A percentile compares a stretch with the other conserved stretches of the same genome.
phyloP scores from a whole-genome alignment of 2,797 vertebrate species.

The Gobionotothen gibberifrons region DNA sequence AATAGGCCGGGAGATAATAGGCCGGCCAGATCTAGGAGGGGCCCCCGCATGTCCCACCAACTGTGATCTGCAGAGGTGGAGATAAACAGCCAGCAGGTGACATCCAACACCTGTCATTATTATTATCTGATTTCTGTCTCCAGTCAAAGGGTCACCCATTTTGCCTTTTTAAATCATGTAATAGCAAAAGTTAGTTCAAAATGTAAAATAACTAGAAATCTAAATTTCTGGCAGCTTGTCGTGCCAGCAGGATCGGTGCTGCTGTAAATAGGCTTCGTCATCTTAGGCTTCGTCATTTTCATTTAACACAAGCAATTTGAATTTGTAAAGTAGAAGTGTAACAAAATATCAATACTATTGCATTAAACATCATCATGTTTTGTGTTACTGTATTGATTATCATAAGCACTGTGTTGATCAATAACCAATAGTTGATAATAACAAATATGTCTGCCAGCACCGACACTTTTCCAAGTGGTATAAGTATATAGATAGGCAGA shows the following conservation, averaged over 20 bases:
- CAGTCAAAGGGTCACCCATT: conserved; percentile 63
- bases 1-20: conserved; percentile 82
- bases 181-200: conserved; percentile 30
- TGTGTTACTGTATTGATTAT: too few species aligned
- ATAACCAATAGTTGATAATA: too few species aligned
- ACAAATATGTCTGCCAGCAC: too few species aligned
- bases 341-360: too few species aligned
- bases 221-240: conserved; percentile 14
- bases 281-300: conserved; percentile 39
- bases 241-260: conserved; percentile 38
- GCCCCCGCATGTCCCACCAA: conserved; percentile 80
- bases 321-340: not conserved
- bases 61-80: conserved; percentile 83
- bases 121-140: conserved; percentile 60
- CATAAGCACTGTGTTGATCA: too few species aligned
- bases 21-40: conserved; percentile 73
- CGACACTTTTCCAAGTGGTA: too few species aligned
- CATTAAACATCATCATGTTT: too few species aligned
- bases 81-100: conserved; percentile 83
- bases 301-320: not conserved
- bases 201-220: conserved; percentile 34
- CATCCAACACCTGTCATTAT: conserved; percentile 53
- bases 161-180: conserved; percentile 22
- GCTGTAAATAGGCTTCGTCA: conserved; percentile 12
- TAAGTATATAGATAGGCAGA: too few species aligned